Evolutionary conservation across 2,797 vertebrate genomes (phyloP), one percentile per base, ranked within the genome.

Genomic region (Betta splendens): DNA sequence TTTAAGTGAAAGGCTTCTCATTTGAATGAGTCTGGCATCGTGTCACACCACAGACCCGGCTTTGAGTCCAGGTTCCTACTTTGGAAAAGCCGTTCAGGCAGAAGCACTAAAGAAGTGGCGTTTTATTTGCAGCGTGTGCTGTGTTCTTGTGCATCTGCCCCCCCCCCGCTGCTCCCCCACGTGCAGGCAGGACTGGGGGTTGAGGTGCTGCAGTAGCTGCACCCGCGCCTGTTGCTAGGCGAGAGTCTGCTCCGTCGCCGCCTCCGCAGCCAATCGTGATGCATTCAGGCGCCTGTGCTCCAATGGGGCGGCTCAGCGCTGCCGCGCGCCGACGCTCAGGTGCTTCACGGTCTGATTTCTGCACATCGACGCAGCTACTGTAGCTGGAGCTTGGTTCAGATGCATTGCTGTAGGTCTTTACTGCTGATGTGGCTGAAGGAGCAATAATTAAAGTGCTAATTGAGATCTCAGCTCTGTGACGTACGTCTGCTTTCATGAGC

Each of bases 151-250:
- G 54, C 57, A 56, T 59, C 71, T 25, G 69, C 69, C 72, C 53
- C 4, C 62, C 47, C 51, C 68, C 79, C 64, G 64, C 78, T 75
- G 62, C 77, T 64, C 73, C 59, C 72, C 67, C 72, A 47, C 77
- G 67, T 13, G 29, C 49, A 59, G 15, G 22, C 40, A 55, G 49
- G 35, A 23, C 21, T 6, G 12, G 8, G 3, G 40, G 31, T 7
- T 1, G 12, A 7, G 13, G 0, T 5, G 31, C 50, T 55, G 59
- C 56, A 42, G 70, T 26, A 25, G 61, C 64, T 59, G 62, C 57
- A 38, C 71, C 74, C 9, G 44, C 74, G 84, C 72, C 83, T 86
- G 86, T 88, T 88, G 79, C 86, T 84, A 89, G 84, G 86, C 61
- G 65, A 86, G 77, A 84, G 65, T 57, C 33, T 15, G 61, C 53